Evolutionary conservation across 1,140 invertebrate species (phyloP).

Genomic region (Nylanderia fulva): DNA sequence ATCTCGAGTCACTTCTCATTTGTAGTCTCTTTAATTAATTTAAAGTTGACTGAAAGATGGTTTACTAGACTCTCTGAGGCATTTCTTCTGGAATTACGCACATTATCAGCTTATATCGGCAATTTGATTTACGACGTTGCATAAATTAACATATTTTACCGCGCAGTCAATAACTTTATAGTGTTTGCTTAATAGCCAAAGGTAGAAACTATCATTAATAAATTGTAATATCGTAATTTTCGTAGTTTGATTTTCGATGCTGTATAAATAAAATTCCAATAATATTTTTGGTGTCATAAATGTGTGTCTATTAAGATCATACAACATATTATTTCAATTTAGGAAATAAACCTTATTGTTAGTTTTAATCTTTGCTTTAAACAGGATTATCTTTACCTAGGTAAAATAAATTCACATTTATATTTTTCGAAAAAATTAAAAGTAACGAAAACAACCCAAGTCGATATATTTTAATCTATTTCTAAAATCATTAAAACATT

Average conservation of each 20-base stretch:
- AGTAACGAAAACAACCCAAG: neutral
- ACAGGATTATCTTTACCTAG: neutral
- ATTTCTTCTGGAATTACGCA: neutral
- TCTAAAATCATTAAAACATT: too few species aligned
- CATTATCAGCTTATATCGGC: neutral
- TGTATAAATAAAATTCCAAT: neutral
- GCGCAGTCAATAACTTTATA: neutral
- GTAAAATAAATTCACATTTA: neutral
- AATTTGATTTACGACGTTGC: neutral
- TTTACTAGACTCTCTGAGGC: neutral
- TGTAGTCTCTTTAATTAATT: neutral
- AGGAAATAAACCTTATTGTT: neutral
- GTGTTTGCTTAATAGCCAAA: neutral
- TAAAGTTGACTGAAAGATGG: neutral
- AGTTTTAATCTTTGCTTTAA: neutral
- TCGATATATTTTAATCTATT: neutral
- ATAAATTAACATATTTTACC: slow-evolving; percentile 45
- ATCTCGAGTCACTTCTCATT: neutral
- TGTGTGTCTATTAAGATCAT: neutral
- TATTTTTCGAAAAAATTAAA: neutral
- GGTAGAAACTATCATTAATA: neutral
- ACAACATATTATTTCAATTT: neutral
- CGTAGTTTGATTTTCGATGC: neutral
- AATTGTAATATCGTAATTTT: neutral
- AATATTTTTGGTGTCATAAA: neutral